Conservation (phyloP, 2,888 invertebrate species). For the Tholera decimalis region DNA sequence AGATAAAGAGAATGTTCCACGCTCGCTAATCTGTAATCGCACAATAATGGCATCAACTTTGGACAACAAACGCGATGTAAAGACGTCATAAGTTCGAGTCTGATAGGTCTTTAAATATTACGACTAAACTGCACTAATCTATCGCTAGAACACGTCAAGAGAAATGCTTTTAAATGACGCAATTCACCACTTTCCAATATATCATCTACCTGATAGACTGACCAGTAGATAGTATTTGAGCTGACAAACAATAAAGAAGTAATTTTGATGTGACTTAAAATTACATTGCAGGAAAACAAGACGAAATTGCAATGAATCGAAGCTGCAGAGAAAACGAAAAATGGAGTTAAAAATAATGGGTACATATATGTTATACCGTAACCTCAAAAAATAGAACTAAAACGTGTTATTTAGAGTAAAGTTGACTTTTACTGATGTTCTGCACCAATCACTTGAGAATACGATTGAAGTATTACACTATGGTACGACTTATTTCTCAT, state of each 20-base stretch:
- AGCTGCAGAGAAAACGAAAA: not conserved
- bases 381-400: slow-evolving; percentile 10
- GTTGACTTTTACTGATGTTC: slow-evolving; percentile 24
- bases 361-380: not conserved
- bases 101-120: slow-evolving; percentile 54
- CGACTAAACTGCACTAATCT: slow-evolving; percentile 37
- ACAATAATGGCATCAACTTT: slow-evolving; percentile 41
- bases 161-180: slow-evolving; percentile 46
- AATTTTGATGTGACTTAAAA: slow-evolving; percentile 7
- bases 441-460: slow-evolving; percentile 34
- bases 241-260: not conserved
- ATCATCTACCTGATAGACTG: not conserved
- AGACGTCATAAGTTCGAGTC: slow-evolving; percentile 47
- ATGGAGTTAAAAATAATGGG: not conserved
- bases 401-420: slow-evolving; percentile 2
- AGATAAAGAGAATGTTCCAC: slow-evolving; percentile 34
- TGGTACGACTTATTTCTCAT: slow-evolving; percentile 49
- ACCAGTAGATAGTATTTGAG: not conserved
- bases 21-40: slow-evolving; percentile 45
- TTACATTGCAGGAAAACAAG: not conserved
- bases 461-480: slow-evolving; percentile 29
- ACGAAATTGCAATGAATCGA: rapidly evolving
- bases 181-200: slow-evolving; percentile 6
- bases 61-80: slow-evolving; percentile 53
- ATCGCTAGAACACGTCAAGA: slow-evolving; percentile 41